Evolutionary conservation across 2,888 invertebrate species (phyloP).

Genomic region (Drosophila nigricruria): DNA sequence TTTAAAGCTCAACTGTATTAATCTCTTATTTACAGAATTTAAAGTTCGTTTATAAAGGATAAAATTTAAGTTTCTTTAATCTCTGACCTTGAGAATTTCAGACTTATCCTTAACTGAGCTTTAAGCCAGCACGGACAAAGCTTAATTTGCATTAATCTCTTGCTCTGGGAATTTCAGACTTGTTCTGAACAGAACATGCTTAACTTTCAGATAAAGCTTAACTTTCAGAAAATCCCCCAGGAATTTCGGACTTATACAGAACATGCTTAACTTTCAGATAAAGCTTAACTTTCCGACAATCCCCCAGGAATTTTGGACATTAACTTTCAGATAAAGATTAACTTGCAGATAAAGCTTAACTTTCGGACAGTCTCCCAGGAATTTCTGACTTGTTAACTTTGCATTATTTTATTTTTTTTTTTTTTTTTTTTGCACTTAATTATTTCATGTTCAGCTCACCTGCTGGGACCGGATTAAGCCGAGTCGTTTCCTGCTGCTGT

Average conservation of each 20-base stretch:
- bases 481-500: conserved; percentile 20
- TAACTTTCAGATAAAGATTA: not conserved
- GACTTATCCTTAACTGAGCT: not conserved
- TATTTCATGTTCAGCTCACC: conserved; percentile 26
- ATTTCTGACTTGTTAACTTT: conserved; percentile 2
- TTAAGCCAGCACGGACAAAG: not conserved
- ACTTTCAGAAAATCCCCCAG: not conserved
- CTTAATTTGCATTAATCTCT: not conserved
- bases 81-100: not conserved
- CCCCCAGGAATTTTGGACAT: too few relatives aligned
- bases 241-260: not conserved
- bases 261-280: not conserved
- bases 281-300: not conserved
- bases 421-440: not conserved
- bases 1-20: not conserved
- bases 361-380: not conserved
- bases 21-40: not conserved
- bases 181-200: not conserved
- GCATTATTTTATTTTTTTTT: not conserved
- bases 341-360: not conserved
- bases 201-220: not conserved
- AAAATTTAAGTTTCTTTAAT: not conserved
- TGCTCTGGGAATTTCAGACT: not conserved
- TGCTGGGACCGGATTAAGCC: conserved; percentile 37
- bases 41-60: not conserved